These are phyloP conservation scores for Bellardia pandia DNA, from an alignment of 2,888 invertebrate genomes.

Conservation along the genomic window DNA sequence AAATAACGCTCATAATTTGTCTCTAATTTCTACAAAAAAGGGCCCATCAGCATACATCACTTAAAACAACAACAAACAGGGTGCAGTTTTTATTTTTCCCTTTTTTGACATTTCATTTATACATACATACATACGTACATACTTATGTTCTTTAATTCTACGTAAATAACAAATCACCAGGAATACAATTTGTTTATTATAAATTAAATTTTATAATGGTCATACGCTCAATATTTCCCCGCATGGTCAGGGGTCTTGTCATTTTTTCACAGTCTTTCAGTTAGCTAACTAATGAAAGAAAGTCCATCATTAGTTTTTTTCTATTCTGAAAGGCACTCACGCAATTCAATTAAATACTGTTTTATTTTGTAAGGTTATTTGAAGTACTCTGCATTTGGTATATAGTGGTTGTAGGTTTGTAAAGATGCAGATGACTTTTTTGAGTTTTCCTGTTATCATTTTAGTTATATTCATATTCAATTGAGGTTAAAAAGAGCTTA, in stretches of 20 bases:
- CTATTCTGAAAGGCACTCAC: conserved; percentile 47
- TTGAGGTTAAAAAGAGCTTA: too few relatives aligned
- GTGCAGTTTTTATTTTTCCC: conserved; percentile 52
- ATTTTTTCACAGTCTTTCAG: conserved; percentile 40
- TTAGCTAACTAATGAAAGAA: conserved; percentile 4
- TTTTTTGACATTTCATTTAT: conserved; percentile 23
- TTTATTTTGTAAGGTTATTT: conserved; percentile 19
- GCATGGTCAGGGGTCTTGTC: conserved; percentile 52
- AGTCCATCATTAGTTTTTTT: conserved; percentile 38
- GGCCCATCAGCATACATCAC: conserved; percentile 20
- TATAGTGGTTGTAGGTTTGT: neutral
- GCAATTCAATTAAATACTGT: conserved; percentile 70
- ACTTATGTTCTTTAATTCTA: neutral
- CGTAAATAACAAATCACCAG: conserved; percentile 53
- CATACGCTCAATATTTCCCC: conserved; percentile 39
- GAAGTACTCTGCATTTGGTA: conserved; percentile 5
- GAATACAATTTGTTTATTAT: conserved; percentile 50
- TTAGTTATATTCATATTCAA: too few relatives aligned
- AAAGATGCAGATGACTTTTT: too few relatives aligned
- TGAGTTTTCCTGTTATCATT: too few relatives aligned
- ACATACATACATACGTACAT: neutral
- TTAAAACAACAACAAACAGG: conserved; percentile 11
- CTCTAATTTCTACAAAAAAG: conserved; percentile 27
- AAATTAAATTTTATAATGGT: conserved; percentile 41
- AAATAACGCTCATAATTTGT: conserved; percentile 55